phyloP scores from a whole-genome alignment of 2,113 vertebrate genomes.

The Probosciger aterrimus region DNA sequence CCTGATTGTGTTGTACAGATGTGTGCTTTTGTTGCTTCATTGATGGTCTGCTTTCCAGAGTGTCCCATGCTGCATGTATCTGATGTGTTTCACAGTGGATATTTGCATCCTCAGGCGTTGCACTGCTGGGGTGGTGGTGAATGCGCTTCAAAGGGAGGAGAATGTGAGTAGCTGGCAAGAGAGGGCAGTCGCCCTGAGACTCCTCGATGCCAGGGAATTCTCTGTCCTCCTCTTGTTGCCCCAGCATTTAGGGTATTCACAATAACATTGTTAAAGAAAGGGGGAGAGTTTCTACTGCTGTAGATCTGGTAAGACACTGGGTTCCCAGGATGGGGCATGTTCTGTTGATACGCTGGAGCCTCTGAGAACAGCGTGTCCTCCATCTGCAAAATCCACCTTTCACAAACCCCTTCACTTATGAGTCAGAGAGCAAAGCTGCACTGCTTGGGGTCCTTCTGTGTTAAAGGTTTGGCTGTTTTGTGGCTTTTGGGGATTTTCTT shows the following conservation, averaged over 20 bases:
- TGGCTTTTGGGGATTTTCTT: background rate
- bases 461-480: background rate
- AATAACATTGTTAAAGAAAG: background rate
- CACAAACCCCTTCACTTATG: background rate
- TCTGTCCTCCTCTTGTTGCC: background rate
- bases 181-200: background rate
- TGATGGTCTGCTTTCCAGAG: background rate
- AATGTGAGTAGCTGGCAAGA: background rate
- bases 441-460: background rate
- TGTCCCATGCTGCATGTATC: background rate
- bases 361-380: background rate
- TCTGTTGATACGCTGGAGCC: background rate
- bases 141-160: background rate
- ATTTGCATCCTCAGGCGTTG: background rate
- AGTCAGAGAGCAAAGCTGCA: background rate
- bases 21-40: background rate
- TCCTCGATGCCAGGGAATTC: background rate
- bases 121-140: background rate
- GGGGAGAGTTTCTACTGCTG: background rate
- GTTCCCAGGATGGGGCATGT: background rate
- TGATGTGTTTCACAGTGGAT: background rate
- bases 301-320: background rate
- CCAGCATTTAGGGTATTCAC: background rate
- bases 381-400: background rate
- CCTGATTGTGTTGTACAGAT: accelerated